These are phyloP conservation scores for Holothuria scabra DNA, from an alignment of 53 echinoderm and acorn worm genomes.

Conservation along the genomic window DNA sequence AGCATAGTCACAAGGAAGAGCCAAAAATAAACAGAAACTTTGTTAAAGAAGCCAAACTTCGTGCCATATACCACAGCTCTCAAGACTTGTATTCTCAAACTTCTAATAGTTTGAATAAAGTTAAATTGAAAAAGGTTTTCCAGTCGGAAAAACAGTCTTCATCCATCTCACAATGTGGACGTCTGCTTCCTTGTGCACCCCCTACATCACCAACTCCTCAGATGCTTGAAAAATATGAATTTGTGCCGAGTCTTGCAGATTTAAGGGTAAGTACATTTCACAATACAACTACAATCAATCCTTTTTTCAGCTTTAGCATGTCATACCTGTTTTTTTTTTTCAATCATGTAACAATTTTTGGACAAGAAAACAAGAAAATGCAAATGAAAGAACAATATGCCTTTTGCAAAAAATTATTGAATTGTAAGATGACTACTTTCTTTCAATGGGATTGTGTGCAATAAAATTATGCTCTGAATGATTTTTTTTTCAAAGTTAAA, in stretches of 20 bases:
- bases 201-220: constrained; percentile 82
- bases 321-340: no score
- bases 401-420: no score
- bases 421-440: no score
- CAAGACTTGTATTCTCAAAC: background rate
- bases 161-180: constrained; percentile 81
- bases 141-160: constrained; percentile 95
- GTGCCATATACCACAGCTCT: constrained; percentile 22
- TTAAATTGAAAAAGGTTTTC: constrained; percentile 68
- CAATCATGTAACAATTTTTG: no score
- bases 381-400: no score
- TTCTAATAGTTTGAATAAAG: background rate
- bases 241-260: constrained; percentile 82
- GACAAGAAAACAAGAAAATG: no score
- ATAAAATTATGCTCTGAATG: no score
- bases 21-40: background rate
- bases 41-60: constrained; percentile 26
- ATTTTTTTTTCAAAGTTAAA: no score
- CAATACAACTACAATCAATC: background rate
- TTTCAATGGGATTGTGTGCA: no score
- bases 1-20: no score
- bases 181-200: constrained; percentile 84
- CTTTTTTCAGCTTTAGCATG: background rate
- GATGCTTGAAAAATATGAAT: constrained; percentile 74
- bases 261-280: constrained; percentile 71